Evolutionary conservation across 2,113 vertebrate species (phyloP), one percentile per base, ranked within the genome.

Genomic region (Thamnaconus septentrionalis): DNA sequence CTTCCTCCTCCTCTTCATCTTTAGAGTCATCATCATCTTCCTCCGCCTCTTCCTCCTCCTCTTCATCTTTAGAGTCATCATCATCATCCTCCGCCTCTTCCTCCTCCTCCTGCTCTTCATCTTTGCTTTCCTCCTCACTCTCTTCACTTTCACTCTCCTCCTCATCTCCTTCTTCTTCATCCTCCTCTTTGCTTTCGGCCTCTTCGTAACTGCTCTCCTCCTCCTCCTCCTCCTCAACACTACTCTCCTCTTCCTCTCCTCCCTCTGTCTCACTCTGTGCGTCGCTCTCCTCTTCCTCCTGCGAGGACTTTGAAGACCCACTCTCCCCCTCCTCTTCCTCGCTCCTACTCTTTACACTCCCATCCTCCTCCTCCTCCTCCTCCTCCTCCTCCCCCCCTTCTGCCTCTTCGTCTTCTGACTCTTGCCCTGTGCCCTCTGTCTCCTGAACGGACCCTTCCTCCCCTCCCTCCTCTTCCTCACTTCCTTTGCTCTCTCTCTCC

Each of bases 371-470:
- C 18, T 31, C 18, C 18, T 31, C 18, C 18, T 31, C 18, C 18
- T 31, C 18, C 18, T 31, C 18, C 18, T 31, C 18, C 18, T 31
- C 18, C 18, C 2, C 18, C 18, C 18, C 18, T 7, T 45, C 64
- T 44, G 5, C 44, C 7, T 76, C 62, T 10, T 70, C 66, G 0
- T 42, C 18, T 53, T 73, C 76, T 56, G 44, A 67, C 5, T 63
- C 59, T 11, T 10, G 42, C 55, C 5, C 53, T 44, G 68, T 66
- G 53, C 64, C 75, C 8, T 65, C 80, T 6, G 55, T 71, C 6
- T 81, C 49, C 0, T 61, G 68, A 49, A 74, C 73, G 4, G 41
- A 77, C 4, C 8, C 67, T 47, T 66, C 66, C 39, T 56, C 53
- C 1, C 58, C 57, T 57, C 63, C 60, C 1, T 63, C 69, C 7